Evolutionary conservation across 1,140 invertebrate genomes (phyloP), one percentile per base, ranked within the genome.

Genomic region (Anoplophora glabripennis): DNA sequence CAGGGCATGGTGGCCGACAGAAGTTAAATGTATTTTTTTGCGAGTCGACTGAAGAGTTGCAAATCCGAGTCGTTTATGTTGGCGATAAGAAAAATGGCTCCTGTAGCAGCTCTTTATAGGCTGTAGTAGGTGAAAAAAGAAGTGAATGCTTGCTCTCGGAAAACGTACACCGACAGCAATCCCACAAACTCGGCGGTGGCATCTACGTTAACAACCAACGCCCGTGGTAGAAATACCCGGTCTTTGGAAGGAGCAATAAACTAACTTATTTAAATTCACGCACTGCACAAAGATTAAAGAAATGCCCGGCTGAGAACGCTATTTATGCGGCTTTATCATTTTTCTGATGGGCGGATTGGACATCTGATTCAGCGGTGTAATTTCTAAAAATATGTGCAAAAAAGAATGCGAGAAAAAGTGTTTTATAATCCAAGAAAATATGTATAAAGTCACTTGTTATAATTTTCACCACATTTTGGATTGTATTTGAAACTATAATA

Each of bases 31-130:
- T 53, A 40, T 40, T 53, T 53, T 53, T 53, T 53, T 53, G 45
- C 34, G 21, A 28, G 21, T 28, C 21, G 21, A 28, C 21, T 45
- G 54, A 45, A 36, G 17, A 47, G 54, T 47, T 56, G 41, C 45
- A 56, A 56, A 56, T 56, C 42, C 42, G 54, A 56, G 41, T 37
- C 54, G 54, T 56, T 56, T 56, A 56, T 56, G 54, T 56, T 47
- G 35, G 21, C 33, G 54, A 44, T 48, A 56, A 56, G 54, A 56
- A 47, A 56, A 56, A 56, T 56, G 54, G 54, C 54, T 48, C 44
- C 54, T 47, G 54, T 56, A 38, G 54, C 54, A 56, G 44, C 54
- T 56, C 54, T 56, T 56, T 56, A 56, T 56, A 56, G 54, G 54
- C 54, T 37, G 42, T 35, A 46, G 45, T 45, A 36, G 45, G 45